Evolutionary conservation across 2,797 vertebrate genomes (phyloP), one percentile per base, ranked within the genome.

Genomic region (Ctenopoma kingsleyae): DNA sequence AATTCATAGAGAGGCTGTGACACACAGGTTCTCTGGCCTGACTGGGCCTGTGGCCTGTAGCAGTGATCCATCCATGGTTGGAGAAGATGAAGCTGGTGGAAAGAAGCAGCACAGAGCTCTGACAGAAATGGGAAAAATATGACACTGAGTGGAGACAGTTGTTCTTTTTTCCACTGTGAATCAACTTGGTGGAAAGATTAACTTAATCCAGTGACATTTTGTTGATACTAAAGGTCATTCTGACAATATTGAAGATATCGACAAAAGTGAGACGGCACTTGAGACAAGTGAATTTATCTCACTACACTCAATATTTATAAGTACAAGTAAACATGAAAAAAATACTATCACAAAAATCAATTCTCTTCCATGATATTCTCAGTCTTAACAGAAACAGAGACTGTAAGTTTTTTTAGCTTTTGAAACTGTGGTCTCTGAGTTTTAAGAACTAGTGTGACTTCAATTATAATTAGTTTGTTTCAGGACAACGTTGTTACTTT

Each of bases 171-270:
- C 20, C 49, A 44, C 6, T 54, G 51, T 50, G 32, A 54, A 60
- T 36, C 13, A 27, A 27, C 20, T 13, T 57, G 27, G 15, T 47
- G 49, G 8, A 61, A 5, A 59, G 63, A 67, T 67, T 60, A 70
- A 55, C 10, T 23, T 71, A 57, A 71, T 78, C 67, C 44, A 19
- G 23, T 64, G 44, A 73, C 49, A 62, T 78, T 69, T 52, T 41
- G 44, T 63, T 55, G 13, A 48, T 43, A 32, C 0, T 22, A 9
- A 2, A 15, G 8, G 9, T 64, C 6, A 17, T 40, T 41, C 74
- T 35, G 49, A 23, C 3, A 38, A 44, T 22, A 67, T 50, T 69
- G 6, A 50, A 59, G 36, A 67, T 61, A 70, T 67, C 16, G 60
- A 71, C 23, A 23, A 52, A 65, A 22, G 10, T 19, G 19, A 62